phyloP scores from a whole-genome alignment of 2,888 invertebrate species.

The Drosophila hawaiiensis region DNA sequence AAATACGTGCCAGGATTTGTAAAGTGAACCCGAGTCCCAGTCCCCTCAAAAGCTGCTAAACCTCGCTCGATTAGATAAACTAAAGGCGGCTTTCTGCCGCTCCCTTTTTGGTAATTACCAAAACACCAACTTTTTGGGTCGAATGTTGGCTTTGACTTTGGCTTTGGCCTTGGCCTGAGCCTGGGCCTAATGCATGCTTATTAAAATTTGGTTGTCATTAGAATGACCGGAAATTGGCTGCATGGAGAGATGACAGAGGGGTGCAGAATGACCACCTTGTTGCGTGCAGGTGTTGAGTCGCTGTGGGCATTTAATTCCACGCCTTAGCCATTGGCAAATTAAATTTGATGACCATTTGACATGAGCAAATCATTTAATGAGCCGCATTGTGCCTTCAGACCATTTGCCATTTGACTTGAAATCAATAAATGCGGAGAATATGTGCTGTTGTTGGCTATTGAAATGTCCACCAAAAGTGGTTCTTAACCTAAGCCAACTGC shows the following conservation, averaged over 20 bases:
- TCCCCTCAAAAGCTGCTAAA: conserved; percentile 15
- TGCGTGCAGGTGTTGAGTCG: conserved; percentile 65
- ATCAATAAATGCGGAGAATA: conserved; percentile 41
- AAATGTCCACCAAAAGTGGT: conserved; percentile 7
- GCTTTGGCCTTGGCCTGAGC: conserved; percentile 6
- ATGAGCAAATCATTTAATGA: conserved; percentile 61
- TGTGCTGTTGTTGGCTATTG: neutral
- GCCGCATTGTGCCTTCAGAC: conserved; percentile 37
- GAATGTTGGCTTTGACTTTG: conserved; percentile 27
- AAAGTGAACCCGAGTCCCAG: conserved; percentile 17
- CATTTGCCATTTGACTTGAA: conserved; percentile 33
- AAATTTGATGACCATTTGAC: conserved; percentile 68
- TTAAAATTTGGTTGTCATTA: conserved; percentile 74
- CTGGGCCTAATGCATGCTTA: conserved; percentile 66
- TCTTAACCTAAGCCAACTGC: neutral
- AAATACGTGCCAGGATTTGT: conserved; percentile 58
- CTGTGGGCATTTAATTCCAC: conserved; percentile 50
- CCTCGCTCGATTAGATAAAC: conserved; percentile 64
- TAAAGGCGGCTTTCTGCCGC: conserved; percentile 48
- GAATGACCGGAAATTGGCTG: conserved; percentile 56
- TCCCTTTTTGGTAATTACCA: conserved; percentile 50
- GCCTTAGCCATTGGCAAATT: conserved; percentile 54
- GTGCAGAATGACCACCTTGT: conserved; percentile 20
- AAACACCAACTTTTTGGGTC: conserved; percentile 50
- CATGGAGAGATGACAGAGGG: neutral